Base-by-base conservation (phyloP, 2,888 invertebrate species). In the Eulithis testata region DNA sequence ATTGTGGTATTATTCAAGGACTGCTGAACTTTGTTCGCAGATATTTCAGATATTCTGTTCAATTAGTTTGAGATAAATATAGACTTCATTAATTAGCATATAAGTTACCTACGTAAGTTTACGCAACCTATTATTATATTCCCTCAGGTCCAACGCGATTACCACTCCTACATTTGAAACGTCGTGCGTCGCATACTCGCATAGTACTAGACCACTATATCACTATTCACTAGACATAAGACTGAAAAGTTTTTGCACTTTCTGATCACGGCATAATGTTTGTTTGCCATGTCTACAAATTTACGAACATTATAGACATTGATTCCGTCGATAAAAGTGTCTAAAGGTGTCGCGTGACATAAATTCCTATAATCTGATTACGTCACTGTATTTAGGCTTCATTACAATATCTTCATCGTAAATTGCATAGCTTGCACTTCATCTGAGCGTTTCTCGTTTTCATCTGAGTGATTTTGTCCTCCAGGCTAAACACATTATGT, bases 291-390 rank as follows among this genome's bases (percentile, higher is more conserved):
- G 36, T 12, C 49, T 9, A 55, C 58, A 37, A 1, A 40, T 63
- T 57, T 60, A 64, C 51, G 54, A 65, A 62, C 63, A 61, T 53
- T 50, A 50, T 65, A 51, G 63, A 55, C 55, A 64, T 70, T 69
- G 69, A 72, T 72, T 67, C 64, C 65, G 63, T 70, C 71, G 71
- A 72, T 72, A 64, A 65, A 54, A 63, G 61, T 61, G 56, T 72
- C 69, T 73, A 70, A 69, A 66, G 67, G 64, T 58, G 69, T 75
- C 61, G 53, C 73, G 71, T 81, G 80, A 77, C 80, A 84, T 77
- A 78, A 81, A 84, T 86, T 77, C 79, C 77, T 77, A 70, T 83
- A 87, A 87, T 87, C 79, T 75, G 78, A 79, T 86, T 87, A 86
- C 78, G 82, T 80, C 82, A 85, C 70, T 70, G 63, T 78, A 80